Conservation (phyloP, 1,140 invertebrate species). For the Drosophila azteca region DNA sequence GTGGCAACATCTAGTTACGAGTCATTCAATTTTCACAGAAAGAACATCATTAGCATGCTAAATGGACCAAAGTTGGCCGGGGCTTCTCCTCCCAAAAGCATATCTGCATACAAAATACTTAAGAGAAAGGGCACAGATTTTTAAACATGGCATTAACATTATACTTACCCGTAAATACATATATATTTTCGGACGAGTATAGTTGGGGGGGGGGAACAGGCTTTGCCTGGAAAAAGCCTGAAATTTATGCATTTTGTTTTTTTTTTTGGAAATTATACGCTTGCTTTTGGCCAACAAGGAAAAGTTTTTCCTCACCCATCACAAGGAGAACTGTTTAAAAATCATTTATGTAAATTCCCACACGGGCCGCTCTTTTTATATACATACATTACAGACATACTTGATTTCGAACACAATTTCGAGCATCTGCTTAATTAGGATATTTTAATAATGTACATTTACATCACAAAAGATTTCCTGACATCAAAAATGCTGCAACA, state of each 20-base stretch:
- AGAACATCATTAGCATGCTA: conserved; percentile 55
- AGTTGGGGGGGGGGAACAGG: too few species aligned
- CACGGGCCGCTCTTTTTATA: conserved; percentile 3
- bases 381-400: too few species aligned
- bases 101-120: conserved; percentile 2
- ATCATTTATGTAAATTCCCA: conserved; percentile 61
- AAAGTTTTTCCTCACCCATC: conserved; percentile 31
- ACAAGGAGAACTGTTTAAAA: conserved; percentile 34
- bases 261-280: conserved; percentile 35
- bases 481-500: conserved; percentile 3
- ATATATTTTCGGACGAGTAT: too few species aligned
- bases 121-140: not conserved
- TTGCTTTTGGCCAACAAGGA: conserved; percentile 35
- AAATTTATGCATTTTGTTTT: conserved; percentile 55
- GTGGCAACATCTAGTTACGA: conserved; percentile 16
- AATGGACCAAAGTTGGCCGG: conserved; percentile 14
- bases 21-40: conserved; percentile 14
- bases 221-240: too few species aligned
- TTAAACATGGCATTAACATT: not conserved
- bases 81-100: conserved; percentile 3
- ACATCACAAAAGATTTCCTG: conserved; percentile 50
- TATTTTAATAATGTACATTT: conserved; percentile 45
- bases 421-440: conserved; percentile 13
- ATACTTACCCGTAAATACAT: too few species aligned
- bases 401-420: conserved; percentile 36